A percentile compares a stretch with the other conserved stretches of the same genome.
Evolutionary conservation across 2,797 vertebrate species (phyloP).

Genomic region (Leuciscus waleckii): DNA sequence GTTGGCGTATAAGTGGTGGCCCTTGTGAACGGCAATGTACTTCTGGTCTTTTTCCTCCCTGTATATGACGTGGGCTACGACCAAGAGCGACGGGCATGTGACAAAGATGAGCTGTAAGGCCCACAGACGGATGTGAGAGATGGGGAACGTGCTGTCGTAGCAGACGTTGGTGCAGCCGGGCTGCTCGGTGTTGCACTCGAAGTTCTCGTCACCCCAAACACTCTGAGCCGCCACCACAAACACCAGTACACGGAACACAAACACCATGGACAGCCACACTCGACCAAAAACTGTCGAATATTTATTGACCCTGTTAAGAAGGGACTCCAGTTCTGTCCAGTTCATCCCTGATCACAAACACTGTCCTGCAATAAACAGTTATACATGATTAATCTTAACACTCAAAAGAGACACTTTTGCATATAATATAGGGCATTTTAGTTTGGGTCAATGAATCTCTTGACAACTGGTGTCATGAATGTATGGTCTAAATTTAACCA

Average conservation of each 20-base stretch:
- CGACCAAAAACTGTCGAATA: slow-evolving; percentile 94
- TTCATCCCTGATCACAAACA: slow-evolving; percentile 81
- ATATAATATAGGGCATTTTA: slow-evolving; percentile 21
- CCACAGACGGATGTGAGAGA: slow-evolving; percentile 96
- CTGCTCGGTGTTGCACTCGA: slow-evolving; percentile 88
- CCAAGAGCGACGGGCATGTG: slow-evolving; percentile 92
- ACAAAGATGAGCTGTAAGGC: slow-evolving; percentile 96
- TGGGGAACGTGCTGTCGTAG: slow-evolving; percentile 89
- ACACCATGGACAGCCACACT: slow-evolving; percentile 94
- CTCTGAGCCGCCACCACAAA: slow-evolving; percentile 89
- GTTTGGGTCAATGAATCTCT: slow-evolving; percentile 52
- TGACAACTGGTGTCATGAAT: slow-evolving; percentile 39
- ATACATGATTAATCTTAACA: not conserved
- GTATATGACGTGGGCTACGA: slow-evolving; percentile 91
- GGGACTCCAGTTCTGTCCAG: slow-evolving; percentile 84
- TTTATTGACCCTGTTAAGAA: slow-evolving; percentile 89
- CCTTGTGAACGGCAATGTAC: slow-evolving; percentile 65
- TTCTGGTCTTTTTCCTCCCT: slow-evolving; percentile 83
- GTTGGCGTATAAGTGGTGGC: slow-evolving; percentile 76
- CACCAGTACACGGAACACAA: slow-evolving; percentile 92
- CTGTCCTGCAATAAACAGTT: slow-evolving; percentile 15
- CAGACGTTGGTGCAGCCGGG: slow-evolving; percentile 91
- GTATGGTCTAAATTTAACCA: slow-evolving; percentile 40
- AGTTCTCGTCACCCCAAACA: slow-evolving; percentile 93
- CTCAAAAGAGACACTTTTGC: not conserved